Percentiles rank a stretch among this genome's conserved stretches.
Evolutionary conservation across 2,888 invertebrate genomes (phyloP).

Genomic region (Andrena chrysosceles): DNA sequence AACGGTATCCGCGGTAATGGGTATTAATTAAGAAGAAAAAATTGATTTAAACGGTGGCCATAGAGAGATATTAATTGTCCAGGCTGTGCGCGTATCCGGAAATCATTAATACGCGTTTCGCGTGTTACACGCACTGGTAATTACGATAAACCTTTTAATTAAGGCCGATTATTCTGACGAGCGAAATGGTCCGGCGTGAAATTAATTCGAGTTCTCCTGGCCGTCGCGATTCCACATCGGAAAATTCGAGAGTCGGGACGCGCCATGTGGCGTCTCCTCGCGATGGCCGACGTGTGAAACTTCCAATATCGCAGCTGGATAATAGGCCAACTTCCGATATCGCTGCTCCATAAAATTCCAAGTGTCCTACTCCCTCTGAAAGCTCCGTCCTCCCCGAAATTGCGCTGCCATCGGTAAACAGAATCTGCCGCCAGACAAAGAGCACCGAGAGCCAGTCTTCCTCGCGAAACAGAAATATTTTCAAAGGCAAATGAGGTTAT

Average conservation of each 20-base stretch:
- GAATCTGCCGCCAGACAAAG: background rate
- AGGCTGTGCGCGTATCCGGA: conserved; percentile 14
- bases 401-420: conserved; percentile 35
- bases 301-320: conserved; percentile 42
- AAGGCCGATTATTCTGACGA: conserved; percentile 51
- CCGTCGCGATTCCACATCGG: background rate
- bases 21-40: conserved; percentile 53
- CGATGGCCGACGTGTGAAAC: conserved; percentile 29
- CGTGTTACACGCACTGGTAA: conserved; percentile 34
- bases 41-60: conserved; percentile 15
- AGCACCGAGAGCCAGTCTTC: background rate
- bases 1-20: conserved; percentile 27
- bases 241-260: conserved; percentile 25
- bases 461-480: conserved; percentile 5
- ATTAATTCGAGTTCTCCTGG: conserved; percentile 47
- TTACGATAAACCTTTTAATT: conserved; percentile 61
- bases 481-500: background rate
- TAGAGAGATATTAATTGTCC: conserved; percentile 39
- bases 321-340: conserved; percentile 44
- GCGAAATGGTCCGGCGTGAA: conserved; percentile 30
- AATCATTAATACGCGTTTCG: conserved; percentile 45
- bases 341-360: conserved; percentile 7
- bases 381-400: background rate
- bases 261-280: conserved; percentile 35
- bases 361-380: too few species aligned